Evolutionary conservation across 2,797 vertebrate genomes (phyloP).

Genomic region (Macropodus opercularis): DNA sequence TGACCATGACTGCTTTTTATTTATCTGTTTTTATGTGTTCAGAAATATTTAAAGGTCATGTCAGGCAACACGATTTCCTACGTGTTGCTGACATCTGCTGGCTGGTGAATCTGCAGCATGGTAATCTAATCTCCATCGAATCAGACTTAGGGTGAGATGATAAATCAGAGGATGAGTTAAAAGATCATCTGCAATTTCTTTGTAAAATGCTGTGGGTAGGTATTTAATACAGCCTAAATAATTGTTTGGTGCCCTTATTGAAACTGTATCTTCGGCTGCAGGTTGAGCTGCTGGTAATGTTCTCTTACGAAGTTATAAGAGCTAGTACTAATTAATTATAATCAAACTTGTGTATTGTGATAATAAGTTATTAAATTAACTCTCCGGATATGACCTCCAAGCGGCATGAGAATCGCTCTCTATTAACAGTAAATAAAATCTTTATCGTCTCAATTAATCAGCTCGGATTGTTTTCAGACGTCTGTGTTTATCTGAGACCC

Average conservation of each 20-base stretch:
- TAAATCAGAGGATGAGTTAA: too few relatives aligned
- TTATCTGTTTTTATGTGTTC: not conserved
- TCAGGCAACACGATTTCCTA: not conserved
- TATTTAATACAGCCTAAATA: too few relatives aligned
- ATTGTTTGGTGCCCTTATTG: too few relatives aligned
- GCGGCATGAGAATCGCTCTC: constrained; percentile 28
- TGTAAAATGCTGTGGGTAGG: too few relatives aligned
- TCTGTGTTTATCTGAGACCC: constrained; percentile 64
- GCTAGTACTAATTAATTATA: not conserved
- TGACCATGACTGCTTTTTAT: not conserved
- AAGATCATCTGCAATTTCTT: too few relatives aligned
- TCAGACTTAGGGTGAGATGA: too few relatives aligned
- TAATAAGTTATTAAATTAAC: not conserved
- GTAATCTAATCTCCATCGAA: too few relatives aligned
- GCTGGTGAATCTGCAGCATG: constrained; percentile 7
- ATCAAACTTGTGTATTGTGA: too few relatives aligned
- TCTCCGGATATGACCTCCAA: constrained; percentile 2
- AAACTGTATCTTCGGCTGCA: constrained; percentile 24
- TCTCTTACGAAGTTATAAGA: constrained; percentile 2
- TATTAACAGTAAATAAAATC: constrained; percentile 29
- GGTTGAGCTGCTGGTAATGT: constrained; percentile 24
- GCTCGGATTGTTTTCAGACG: constrained; percentile 51
- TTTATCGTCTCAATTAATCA: constrained; percentile 54
- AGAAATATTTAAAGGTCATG: not conserved
- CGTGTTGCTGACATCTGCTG: constrained; percentile 68